Evolutionary conservation across 2,888 invertebrate genomes (phyloP).

Genomic region (Pachycephus smyrnensis): DNA sequence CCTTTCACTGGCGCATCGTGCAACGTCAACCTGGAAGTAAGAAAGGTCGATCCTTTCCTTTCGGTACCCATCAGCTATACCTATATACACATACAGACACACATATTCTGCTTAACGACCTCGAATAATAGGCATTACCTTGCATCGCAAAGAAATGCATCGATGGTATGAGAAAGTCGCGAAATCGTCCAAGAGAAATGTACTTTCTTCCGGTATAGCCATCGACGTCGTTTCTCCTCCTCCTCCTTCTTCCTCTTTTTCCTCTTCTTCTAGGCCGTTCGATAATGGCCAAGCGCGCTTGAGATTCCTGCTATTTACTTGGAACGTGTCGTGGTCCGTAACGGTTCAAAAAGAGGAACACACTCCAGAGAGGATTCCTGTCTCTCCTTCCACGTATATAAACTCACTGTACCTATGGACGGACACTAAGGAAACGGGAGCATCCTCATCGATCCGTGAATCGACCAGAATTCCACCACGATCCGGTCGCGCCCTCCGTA

Average conservation of each 20-base stretch:
- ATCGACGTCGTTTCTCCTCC: neutral
- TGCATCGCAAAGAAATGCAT: constrained; percentile 7
- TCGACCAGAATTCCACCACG: constrained; percentile 34
- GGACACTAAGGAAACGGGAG: constrained; percentile 22
- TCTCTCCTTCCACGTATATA: constrained; percentile 1
- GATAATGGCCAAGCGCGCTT: constrained; percentile 31
- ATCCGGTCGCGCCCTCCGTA: constrained; percentile 26
- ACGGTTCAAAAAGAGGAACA: constrained; percentile 34
- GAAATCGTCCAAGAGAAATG: neutral
- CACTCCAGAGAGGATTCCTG: neutral
- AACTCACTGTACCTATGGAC: constrained; percentile 4
- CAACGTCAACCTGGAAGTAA: neutral
- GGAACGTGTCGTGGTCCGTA: constrained; percentile 41
- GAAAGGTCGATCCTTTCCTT: neutral
- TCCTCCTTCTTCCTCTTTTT: neutral
- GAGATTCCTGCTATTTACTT: constrained; percentile 36
- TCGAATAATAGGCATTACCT: neutral
- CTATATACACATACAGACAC: neutral
- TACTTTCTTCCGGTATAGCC: neutral
- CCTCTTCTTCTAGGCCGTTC: constrained; percentile 26
- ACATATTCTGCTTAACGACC: neutral
- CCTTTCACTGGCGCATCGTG: neutral
- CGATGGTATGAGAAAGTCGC: constrained; percentile 16
- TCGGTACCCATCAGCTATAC: neutral
- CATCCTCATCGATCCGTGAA: neutral